Conservation (phyloP, 2,113 vertebrate genomes). For the Indicator indicator region DNA sequence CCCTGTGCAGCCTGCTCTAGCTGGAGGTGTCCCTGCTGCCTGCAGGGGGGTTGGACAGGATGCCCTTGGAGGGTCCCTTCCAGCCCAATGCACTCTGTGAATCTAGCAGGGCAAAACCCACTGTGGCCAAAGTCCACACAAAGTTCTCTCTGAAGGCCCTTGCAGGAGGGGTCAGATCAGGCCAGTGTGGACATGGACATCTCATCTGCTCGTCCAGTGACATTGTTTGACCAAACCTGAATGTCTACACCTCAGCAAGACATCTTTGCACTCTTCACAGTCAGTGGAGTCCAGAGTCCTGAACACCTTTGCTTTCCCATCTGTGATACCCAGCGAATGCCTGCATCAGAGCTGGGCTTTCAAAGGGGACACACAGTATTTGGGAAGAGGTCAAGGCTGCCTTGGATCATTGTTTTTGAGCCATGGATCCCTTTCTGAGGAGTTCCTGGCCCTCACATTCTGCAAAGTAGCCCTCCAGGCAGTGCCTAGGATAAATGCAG, state of each 20-base stretch:
- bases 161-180: background rate
- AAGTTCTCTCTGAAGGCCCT: background rate
- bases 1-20: too few species aligned
- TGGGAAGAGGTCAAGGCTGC: background rate
- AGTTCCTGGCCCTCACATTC: background rate
- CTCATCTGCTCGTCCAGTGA: background rate
- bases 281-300: background rate
- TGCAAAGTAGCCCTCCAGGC: background rate
- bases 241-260: background rate
- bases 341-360: background rate
- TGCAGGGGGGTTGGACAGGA: too few species aligned
- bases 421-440: background rate
- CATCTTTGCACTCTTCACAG: background rate
- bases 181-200: fast-evolving
- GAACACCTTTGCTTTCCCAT: background rate
- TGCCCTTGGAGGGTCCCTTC: too few species aligned
- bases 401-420: background rate
- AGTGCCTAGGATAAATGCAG: background rate
- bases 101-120: background rate
- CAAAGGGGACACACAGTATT: background rate
- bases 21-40: too few species aligned
- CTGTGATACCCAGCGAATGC: background rate
- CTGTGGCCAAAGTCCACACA: background rate
- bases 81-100: too few species aligned
- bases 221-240: background rate